These are phyloP conservation scores for Lanistes nyassanus DNA, from an alignment of 1,140 invertebrate genomes.

Conservation along the genomic window DNA sequence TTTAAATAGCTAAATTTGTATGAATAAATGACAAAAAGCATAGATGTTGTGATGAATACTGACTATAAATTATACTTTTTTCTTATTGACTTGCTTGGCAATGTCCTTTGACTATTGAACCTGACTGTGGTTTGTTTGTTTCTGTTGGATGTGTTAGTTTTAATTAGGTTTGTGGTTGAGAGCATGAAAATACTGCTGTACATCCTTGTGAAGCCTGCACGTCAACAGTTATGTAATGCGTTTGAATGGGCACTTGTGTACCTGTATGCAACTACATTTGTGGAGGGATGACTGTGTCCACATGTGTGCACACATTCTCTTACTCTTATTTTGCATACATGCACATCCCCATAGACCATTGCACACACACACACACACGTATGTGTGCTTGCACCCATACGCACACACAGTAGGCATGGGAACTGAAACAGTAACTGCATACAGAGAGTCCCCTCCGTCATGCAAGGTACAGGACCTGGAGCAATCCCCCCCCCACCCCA, in stretches of 20 bases:
- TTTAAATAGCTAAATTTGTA: too few relatives aligned
- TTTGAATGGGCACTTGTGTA: neutral
- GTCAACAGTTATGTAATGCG: neutral
- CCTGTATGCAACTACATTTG: neutral
- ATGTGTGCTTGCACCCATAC: neutral
- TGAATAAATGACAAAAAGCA: too few relatives aligned
- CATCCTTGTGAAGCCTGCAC: neutral
- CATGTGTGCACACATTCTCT: neutral
- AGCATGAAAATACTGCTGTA: neutral
- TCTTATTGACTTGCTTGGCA: too few relatives aligned
- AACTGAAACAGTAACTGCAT: too few relatives aligned
- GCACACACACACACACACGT: neutral
- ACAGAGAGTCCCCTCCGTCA: too few relatives aligned
- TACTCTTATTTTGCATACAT: neutral
- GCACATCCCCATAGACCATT: neutral
- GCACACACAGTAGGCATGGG: neutral
- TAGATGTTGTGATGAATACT: too few relatives aligned
- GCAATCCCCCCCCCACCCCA: too few relatives aligned
- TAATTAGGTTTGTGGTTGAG: too few relatives aligned
- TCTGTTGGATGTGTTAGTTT: neutral
- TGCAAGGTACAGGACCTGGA: too few relatives aligned
- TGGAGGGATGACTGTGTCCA: neutral
- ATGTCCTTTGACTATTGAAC: too few relatives aligned
- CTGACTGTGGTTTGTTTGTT: too few relatives aligned
- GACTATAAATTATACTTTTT: too few relatives aligned